Evolutionary conservation across 2,113 vertebrate species (phyloP).

Genomic region (Myrmecobius fasciatus): DNA sequence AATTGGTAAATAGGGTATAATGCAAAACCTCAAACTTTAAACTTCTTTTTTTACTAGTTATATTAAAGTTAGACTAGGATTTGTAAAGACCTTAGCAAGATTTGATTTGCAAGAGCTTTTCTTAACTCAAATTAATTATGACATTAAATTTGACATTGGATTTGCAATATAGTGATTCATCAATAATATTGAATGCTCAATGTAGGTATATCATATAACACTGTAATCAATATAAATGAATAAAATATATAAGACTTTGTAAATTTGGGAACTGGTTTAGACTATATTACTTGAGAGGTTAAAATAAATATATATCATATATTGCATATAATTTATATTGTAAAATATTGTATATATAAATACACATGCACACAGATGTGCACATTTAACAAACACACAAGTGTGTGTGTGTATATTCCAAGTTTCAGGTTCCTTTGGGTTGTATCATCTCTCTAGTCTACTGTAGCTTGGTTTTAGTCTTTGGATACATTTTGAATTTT

Average conservation of each 20-base stretch:
- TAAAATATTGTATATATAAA: no score
- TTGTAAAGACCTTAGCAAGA: not conserved
- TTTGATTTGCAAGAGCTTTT: not conserved
- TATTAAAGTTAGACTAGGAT: not conserved
- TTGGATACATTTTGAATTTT: not conserved
- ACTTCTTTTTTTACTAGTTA: not conserved
- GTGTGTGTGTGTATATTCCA: not conserved
- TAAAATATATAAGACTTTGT: not conserved
- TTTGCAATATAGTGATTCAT: not conserved
- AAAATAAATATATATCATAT: not conserved
- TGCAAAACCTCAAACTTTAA: not conserved
- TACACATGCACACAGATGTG: no score
- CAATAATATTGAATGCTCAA: not conserved
- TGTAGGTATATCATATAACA: not conserved
- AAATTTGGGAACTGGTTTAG: not conserved
- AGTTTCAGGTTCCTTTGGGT: not conserved
- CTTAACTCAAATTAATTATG: not conserved
- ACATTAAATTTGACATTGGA: not conserved
- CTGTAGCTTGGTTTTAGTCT: not conserved
- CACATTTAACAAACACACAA: no score
- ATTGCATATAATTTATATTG: not conserved
- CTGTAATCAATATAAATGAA: not conserved
- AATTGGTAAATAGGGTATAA: not conserved
- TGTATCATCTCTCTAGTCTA: no score
- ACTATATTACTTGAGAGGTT: not conserved